Evolutionary conservation across 1,140 invertebrate genomes (phyloP), one percentile per base, ranked within the genome.

Genomic region (Ips typographus): DNA sequence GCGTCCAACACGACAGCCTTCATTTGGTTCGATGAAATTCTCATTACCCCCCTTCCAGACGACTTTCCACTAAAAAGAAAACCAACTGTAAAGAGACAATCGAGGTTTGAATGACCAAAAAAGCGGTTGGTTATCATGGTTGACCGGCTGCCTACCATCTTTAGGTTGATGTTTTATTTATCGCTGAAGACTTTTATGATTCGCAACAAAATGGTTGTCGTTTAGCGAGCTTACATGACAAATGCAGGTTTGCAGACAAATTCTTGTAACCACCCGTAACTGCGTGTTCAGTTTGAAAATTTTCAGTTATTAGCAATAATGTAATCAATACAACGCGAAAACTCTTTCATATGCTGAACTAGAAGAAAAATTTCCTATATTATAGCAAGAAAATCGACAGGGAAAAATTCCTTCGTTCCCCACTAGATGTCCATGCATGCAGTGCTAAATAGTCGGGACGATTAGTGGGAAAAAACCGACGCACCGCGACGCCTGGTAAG

Each of bases 121-220:
- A 75, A 75, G 71, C 71, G 65, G 73, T 66, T 71, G 62, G 60
- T 70, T 66, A 58, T 53, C 62, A 49, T 49, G 6, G 73, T 64
- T 71, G 73, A 66, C 61, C 72, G 74, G 63, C 59, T 52, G 65
- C 65, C 51, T 68, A 68, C 72, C 65, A 71, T 71, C 59, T 58
- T 60, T 71, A 44, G 70, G 65, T 68, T 73, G 71, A 75, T 75
- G 74, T 75, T 74, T 75, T 75, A 75, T 75, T 74, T 75, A 75
- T 75, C 72, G 73, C 71, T 74, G 71, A 75, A 71, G 72, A 39
- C 22, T 74, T 73, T 74, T 75, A 75, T 49, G 44, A 75, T 75
- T 69, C 49, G 56, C 71, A 75, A 75, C 73, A 75, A 75, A 75
- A 75, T 75, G 72, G 73, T 74, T 68, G 59, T 72, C 53, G 55